Conservation (phyloP, 2,888 invertebrate species). For the Lymantria monacha region DNA sequence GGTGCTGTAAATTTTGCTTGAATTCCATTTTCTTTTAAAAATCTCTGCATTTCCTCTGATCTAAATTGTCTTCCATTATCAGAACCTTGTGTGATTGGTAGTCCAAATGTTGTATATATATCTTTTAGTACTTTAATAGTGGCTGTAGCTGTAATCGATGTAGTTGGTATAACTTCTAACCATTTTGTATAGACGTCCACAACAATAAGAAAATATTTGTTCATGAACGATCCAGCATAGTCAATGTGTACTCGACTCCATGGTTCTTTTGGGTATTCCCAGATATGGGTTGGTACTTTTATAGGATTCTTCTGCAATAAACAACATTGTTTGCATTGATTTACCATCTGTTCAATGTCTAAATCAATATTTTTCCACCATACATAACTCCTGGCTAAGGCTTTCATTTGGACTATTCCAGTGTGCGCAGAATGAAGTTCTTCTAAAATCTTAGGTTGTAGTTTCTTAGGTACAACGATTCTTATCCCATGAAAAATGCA, state of each 20-base stretch:
- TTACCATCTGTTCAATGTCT: no score
- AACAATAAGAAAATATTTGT: constrained; percentile 13
- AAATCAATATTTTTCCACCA: no score
- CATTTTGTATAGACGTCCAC: constrained; percentile 16
- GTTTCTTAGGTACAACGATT: no score
- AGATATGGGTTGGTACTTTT: no score
- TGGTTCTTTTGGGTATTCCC: no score
- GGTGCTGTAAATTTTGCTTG: constrained; percentile 11
- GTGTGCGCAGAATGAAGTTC: no score
- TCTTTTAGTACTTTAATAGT: constrained; percentile 12
- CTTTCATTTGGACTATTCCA: no score
- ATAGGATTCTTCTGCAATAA: no score
- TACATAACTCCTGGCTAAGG: no score
- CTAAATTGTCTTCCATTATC: constrained; percentile 16
- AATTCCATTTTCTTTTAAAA: constrained; percentile 19
- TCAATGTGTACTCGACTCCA: constrained; percentile 6
- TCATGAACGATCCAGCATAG: constrained; percentile 17
- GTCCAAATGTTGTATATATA: constrained; percentile 10
- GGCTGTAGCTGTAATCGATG: constrained; percentile 9
- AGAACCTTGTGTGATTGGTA: constrained; percentile 13
- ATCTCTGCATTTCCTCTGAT: constrained; percentile 15
- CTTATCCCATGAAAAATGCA: no score
- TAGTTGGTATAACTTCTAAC: constrained; percentile 1
- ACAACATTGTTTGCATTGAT: no score
- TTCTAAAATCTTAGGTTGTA: no score